These are phyloP conservation scores for Chelonia mydas DNA, from an alignment of 2,797 vertebrate species.

Conservation along the genomic window DNA sequence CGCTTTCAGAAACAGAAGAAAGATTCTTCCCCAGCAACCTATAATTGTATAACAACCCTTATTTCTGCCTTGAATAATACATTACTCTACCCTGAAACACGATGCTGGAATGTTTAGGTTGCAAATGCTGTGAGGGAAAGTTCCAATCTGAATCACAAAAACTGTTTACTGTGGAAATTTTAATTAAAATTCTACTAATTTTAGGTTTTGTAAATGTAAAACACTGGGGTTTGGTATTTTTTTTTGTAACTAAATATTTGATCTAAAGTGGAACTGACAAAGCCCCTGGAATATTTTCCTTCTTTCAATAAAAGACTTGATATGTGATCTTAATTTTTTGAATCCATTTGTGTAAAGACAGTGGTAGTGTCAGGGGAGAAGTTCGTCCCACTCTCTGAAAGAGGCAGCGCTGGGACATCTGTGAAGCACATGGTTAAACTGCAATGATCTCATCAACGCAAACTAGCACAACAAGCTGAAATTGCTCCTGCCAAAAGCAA, in stretches of 20 bases:
- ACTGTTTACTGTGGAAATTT: not conserved
- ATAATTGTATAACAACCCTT: not conserved
- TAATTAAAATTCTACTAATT: not conserved
- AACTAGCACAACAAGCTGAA: slow-evolving; percentile 5
- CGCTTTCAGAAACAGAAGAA: not conserved
- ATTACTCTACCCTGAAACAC: not conserved
- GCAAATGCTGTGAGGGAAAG: not conserved
- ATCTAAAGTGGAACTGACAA: not conserved
- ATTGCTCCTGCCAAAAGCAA: slow-evolving; percentile 60
- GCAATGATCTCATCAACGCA: not conserved
- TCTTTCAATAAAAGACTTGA: not conserved
- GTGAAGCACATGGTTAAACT: not conserved
- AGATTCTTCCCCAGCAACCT: not conserved
- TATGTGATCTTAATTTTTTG: not conserved
- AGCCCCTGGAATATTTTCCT: not conserved
- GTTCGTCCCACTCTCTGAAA: not conserved
- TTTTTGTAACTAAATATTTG: not conserved
- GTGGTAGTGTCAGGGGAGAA: not conserved
- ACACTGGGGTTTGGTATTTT: not conserved
- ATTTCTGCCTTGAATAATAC: not conserved
- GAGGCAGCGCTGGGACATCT: slow-evolving; percentile 13
- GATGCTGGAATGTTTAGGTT: not conserved
- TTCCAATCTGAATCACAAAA: not conserved
- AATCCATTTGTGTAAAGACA: not conserved
- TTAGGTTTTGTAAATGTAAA: not conserved